These are phyloP conservation scores for Channa striata DNA, from an alignment of 2,797 vertebrate species.

Conservation along the genomic window DNA sequence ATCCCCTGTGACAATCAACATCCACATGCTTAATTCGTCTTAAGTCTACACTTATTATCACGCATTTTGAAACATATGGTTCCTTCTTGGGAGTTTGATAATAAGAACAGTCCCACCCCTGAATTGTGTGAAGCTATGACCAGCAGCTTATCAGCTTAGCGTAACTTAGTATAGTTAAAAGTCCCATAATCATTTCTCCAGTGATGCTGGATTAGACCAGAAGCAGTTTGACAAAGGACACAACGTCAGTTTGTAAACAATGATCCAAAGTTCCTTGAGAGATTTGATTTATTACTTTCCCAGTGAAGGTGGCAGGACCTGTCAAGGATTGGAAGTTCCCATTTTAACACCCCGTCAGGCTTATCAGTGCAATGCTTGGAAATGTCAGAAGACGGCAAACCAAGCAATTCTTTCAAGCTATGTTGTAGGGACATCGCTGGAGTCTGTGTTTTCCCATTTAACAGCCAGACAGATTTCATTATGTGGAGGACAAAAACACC, in stretches of 20 bases:
- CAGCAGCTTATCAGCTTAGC: background rate
- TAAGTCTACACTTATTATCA: no score
- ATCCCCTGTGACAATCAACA: background rate
- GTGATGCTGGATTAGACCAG: no score
- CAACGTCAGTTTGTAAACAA: background rate
- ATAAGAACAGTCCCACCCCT: background rate
- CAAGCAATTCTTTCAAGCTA: constrained; percentile 8
- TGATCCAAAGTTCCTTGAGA: background rate
- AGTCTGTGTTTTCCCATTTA: constrained; percentile 38
- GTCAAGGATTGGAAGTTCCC: constrained; percentile 10
- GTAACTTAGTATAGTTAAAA: background rate
- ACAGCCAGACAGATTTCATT: constrained; percentile 44
- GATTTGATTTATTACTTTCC: background rate
- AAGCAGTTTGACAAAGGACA: background rate
- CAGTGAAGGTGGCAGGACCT: background rate
- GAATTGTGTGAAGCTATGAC: background rate
- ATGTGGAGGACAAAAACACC: constrained; percentile 47
- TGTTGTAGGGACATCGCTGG: constrained; percentile 17
- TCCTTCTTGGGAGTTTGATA: background rate
- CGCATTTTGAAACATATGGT: background rate
- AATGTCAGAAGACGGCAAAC: constrained; percentile 44
- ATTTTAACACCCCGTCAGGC: constrained; percentile 19
- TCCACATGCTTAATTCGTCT: background rate
- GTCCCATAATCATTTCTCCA: no score
- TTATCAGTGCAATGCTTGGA: constrained; percentile 28